Evolutionary conservation across 2,888 invertebrate genomes (phyloP).

Genomic region (Euspilapteryx auroguttella): DNA sequence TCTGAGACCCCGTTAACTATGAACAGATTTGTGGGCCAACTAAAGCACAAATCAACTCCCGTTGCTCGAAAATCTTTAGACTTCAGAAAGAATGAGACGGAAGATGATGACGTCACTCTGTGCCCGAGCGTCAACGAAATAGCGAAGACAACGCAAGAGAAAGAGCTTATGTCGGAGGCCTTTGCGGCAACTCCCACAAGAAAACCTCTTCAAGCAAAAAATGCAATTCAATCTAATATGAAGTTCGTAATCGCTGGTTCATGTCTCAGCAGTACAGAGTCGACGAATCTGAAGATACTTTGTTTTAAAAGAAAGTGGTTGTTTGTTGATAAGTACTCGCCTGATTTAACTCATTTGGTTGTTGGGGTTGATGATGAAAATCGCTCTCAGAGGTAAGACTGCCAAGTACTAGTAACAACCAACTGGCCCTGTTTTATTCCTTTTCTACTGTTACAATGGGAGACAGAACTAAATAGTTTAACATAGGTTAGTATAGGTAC

Average conservation of each 20-base stretch:
- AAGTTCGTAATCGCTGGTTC: conserved; percentile 31
- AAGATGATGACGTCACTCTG: conserved; percentile 23
- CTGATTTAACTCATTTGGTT: conserved; percentile 40
- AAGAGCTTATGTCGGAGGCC: conserved; percentile 34
- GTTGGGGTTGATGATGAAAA: conserved; percentile 42
- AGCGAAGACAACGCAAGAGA: conserved; percentile 37
- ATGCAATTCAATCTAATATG: conserved; percentile 8
- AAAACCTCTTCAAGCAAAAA: conserved; percentile 11
- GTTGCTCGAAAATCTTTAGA: conserved; percentile 37
- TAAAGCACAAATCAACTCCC: conserved; percentile 42
- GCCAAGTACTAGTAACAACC: no score
- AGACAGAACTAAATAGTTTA: no score
- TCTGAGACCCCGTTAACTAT: conserved; percentile 36
- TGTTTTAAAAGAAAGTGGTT: conserved; percentile 25
- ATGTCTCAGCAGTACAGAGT: conserved; percentile 21
- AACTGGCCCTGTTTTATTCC: no score
- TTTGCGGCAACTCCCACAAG: conserved; percentile 24
- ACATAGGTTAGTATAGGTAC: no score
- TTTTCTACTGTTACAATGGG: no score
- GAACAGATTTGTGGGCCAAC: conserved; percentile 31
- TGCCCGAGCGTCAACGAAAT: conserved; percentile 20
- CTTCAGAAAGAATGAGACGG: conserved; percentile 18
- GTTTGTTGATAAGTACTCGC: conserved; percentile 29
- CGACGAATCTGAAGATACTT: conserved; percentile 19
- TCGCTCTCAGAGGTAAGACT: conserved; percentile 35